Base-by-base conservation (phyloP, 2,888 invertebrate genomes). In the Amphimallon solstitiale region DNA sequence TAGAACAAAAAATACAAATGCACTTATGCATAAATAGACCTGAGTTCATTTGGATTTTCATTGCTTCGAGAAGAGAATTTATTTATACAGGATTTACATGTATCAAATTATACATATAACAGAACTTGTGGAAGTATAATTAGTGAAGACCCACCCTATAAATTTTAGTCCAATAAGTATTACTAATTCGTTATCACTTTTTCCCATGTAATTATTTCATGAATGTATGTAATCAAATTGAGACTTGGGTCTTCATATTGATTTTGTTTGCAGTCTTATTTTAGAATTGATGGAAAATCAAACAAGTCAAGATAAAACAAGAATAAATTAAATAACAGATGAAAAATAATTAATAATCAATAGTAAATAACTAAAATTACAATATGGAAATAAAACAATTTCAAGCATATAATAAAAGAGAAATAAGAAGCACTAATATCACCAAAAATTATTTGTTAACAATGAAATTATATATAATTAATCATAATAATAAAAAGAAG, bases 1-100 rank as follows among this genome's bases (percentile, higher is more conserved):
- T 56, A 9, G 43, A 61, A 48, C 17, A 46, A 61, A 60, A 61
- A 61, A 35, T 49, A 61, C 48, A 61, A 61, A 38, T 61, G 46
- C 61, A 46, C 61, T 43, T 34, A 56, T 56, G 56, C 56, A 43
- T 21, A 54, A 54, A 52, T 56, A 34, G 56, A 56, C 56, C 56
- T 56, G 56, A 56, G 56, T 37, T 56, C 40, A n/a, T 43, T 23
- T 40, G 29, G 56, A 56, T 43, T 17, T 17, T 43, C 15, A 2
- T 15, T 15, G 43, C 3, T 14, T 43, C 43, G 2, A 17, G 1
- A 14, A n/a, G 2, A 12, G 38, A 38, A 38, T 43, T 15, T 14
- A 43, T 43, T 43, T 10, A 14, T 15, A 6, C 6, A 43, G 10
- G n/a, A 9, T 23, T 23, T 5, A 4, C 5, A 23, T 2, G 23